Conservation (phyloP, 2,888 invertebrate species). For the Hemaris fuciformis region DNA sequence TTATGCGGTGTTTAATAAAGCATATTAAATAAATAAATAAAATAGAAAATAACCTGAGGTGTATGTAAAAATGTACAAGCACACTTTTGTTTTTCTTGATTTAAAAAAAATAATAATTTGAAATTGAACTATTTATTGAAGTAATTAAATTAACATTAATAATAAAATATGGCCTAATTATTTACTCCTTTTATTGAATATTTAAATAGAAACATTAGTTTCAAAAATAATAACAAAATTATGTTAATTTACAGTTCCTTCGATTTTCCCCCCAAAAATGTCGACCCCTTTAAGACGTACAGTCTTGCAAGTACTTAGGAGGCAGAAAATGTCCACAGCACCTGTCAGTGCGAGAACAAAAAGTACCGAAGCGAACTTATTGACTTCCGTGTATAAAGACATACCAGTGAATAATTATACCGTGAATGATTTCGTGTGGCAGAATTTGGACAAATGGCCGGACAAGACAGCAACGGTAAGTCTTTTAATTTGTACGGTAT, state of each 20-base stretch:
- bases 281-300: conserved; percentile 39
- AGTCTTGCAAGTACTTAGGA: conserved; percentile 32
- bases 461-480: conserved; percentile 85
- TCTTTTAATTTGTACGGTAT: conserved; percentile 23
- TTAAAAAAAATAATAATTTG: no score
- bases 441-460: conserved; percentile 84
- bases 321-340: conserved; percentile 22
- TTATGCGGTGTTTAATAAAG: no score
- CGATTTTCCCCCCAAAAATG: conserved; percentile 31
- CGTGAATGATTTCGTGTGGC: conserved; percentile 84
- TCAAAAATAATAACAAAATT: neutral
- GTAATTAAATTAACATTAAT: no score
- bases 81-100: no score
- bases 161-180: no score
- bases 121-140: neutral
- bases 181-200: neutral
- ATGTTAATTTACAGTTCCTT: conserved; percentile 13
- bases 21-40: no score
- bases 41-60: no score
- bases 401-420: conserved; percentile 71
- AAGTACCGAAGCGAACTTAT: conserved; percentile 49
- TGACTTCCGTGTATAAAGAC: conserved; percentile 75
- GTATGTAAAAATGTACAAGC: no score
- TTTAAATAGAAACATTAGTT: neutral
- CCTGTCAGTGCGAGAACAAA: conserved; percentile 37